These are phyloP conservation scores for Eurytoma adleriae DNA, from an alignment of 2,888 invertebrate genomes.

Conservation along the genomic window DNA sequence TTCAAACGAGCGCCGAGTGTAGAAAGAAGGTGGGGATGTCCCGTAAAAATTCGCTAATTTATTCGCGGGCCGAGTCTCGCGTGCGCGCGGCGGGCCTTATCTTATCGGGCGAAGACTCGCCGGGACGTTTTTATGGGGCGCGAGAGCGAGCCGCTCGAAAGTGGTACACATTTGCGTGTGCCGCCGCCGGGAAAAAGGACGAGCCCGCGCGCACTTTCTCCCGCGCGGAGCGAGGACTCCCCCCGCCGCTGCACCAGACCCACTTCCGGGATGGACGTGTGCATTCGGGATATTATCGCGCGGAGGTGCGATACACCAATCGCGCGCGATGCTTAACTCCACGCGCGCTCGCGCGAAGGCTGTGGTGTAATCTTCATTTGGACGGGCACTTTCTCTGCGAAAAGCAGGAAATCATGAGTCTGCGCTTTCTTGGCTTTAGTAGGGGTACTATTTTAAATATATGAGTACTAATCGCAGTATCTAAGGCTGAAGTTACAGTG, in stretches of 20 bases:
- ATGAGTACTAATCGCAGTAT: too few species aligned
- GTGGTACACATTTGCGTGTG: slow-evolving; percentile 33
- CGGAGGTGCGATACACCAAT: slow-evolving; percentile 5
- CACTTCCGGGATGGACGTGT: slow-evolving; percentile 36
- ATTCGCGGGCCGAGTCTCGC: slow-evolving; percentile 2
- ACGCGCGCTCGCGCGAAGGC: neutral
- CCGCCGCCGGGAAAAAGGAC: neutral
- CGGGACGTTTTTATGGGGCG: slow-evolving; percentile 7
- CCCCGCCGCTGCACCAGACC: neutral
- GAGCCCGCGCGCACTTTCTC: slow-evolving; percentile 26
- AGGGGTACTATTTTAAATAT: too few species aligned
- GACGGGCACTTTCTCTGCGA: slow-evolving; percentile 24
- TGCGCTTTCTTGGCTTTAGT: too few species aligned
- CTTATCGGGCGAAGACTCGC: slow-evolving; percentile 24
- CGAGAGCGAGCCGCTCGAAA: slow-evolving; percentile 20
- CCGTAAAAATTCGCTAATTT: slow-evolving; percentile 21
- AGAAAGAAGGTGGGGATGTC: neutral
- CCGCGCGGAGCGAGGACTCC: neutral
- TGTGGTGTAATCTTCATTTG: slow-evolving; percentile 5
- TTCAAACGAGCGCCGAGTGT: neutral
- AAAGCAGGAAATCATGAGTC: slow-evolving; percentile 29
- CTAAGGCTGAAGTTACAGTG: too few species aligned
- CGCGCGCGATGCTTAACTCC: neutral
- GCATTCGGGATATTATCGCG: neutral
- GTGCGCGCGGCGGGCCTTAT: neutral